Evolutionary conservation across 2,888 invertebrate species (phyloP), one percentile per base, ranked within the genome.

Genomic region (Unio pictorum): DNA sequence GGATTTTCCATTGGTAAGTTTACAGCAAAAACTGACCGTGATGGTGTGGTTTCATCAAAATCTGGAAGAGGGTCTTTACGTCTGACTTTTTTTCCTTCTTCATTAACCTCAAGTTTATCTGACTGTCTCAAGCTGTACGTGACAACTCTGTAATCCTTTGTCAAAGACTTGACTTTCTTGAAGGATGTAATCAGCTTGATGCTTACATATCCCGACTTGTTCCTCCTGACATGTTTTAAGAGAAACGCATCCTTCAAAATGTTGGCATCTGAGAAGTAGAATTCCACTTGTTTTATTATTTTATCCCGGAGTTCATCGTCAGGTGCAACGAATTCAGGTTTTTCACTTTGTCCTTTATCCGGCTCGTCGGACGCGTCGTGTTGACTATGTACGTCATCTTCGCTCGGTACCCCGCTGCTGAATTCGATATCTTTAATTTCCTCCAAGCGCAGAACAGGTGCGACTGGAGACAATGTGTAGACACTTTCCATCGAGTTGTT

Each of bases 221-320:
- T 97, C 67, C 97, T 93, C 69, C 96, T 94, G 30, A 98, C 97
- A 89, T 98, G 98, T 89, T 98, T 98, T 76, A 98, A 91, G 62
- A 98, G 92, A 90, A 98, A 98, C 20, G 97, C 96, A 89, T 98
- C 98, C 89, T 97, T 97, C 5, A 96, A 93, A 81, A 98, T 96
- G 89, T 96, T 97, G 66, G 95, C 96, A 88, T 98, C 96, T 74
- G 96, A 96, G 91, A 98, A 98, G 91, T 98, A 98, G 89, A 95
- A 96, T 91, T 98, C 98, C 34, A 98, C 97, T 73, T 89, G 88
- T 62, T 83, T 82, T 11, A 87, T 84, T 64, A 89, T 88, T 63
- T 84, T 84, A 26, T 85, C 84, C 57, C 77, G 75, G 23, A 85
- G 76, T 70, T 89, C 88, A 62, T 89, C 87, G 61, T 81, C 81